Evolutionary conservation across 2,888 invertebrate genomes (phyloP), one percentile per base, ranked within the genome.

Genomic region (Hymenopus coronatus): DNA sequence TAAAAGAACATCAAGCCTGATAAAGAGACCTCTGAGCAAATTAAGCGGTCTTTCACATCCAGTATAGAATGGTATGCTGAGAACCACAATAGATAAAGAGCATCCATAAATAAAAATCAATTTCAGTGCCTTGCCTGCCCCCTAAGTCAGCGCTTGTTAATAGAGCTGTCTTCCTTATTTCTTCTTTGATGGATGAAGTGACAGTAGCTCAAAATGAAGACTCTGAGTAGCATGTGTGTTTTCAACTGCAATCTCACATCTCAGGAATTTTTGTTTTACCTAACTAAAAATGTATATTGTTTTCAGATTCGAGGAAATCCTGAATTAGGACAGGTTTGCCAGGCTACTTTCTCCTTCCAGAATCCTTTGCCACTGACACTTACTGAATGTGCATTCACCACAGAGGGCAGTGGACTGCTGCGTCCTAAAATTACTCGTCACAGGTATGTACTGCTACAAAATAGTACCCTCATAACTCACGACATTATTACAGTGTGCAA

Each of bases 361-460:
- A 97, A 97, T 92, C 96, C 97, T 27, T 92, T 97, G 91, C 94
- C 94, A 89, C 93, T 94, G 1, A 93, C 95, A 27, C 93, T 97
- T 90, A 96, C 96, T 1, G 94, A 95, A 90, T 96, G 96, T 93
- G 94, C 94, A 92, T 95, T 96, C 92, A 95, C 95, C 2, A 94
- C 96, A 89, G 97, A 97, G 93, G 97, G 96, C 40, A 94, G 96
- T 15, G 96, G 96, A 84, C 92, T 96, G 12, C 95, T 95, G 91
- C 94, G 95, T 91, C 95, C 89, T n/a, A 89, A 87, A 40, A 82
- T 86, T 14, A 27, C 89, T 25, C 81, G 83, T 46, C 28, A 85
- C 84, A 88, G 87, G 89, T 89, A 46, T 8, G 20, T 15, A 46
- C 15, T 54, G 4, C 3, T 15, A 54, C 54, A 54, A 15, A 54